phyloP scores from a whole-genome alignment of 2,113 vertebrate species.

The Scytalopus superciliaris region DNA sequence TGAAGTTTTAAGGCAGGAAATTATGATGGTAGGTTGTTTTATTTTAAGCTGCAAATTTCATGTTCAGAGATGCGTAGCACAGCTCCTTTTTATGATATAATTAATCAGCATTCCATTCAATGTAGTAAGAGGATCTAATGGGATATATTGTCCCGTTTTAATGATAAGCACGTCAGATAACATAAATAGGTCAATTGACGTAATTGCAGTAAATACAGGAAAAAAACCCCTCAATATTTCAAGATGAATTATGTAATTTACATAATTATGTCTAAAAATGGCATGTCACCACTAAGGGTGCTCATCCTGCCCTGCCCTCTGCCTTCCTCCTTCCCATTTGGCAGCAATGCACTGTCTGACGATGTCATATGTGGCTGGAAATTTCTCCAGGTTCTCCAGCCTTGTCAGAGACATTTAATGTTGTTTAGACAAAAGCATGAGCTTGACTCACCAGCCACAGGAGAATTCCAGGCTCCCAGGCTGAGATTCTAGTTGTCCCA shows the following conservation, averaged over 20 bases:
- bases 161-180: conserved; percentile 72
- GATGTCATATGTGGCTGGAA: background rate
- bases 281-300: conserved; percentile 50
- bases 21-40: background rate
- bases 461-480: background rate
- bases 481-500: background rate
- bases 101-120: conserved; percentile 66
- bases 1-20: conserved; percentile 14
- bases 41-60: conserved; percentile 59
- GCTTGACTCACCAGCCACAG: background rate
- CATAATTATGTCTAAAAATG: conserved; percentile 74
- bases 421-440: background rate
- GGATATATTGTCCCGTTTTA: conserved; percentile 75
- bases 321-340: background rate
- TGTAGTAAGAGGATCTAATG: conserved; percentile 73
- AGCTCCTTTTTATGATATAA: conserved; percentile 71
- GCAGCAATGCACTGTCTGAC: background rate
- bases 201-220: conserved; percentile 75
- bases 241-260: conserved; percentile 70
- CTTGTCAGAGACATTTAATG: background rate
- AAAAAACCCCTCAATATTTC: conserved; percentile 44
- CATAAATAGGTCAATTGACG: conserved; percentile 79
- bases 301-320: conserved; percentile 29
- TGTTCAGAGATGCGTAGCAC: conserved; percentile 63
- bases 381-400: background rate